These are phyloP conservation scores for Rhinoderma darwinii DNA, from an alignment of 2,113 vertebrate genomes.

Conservation along the genomic window DNA sequence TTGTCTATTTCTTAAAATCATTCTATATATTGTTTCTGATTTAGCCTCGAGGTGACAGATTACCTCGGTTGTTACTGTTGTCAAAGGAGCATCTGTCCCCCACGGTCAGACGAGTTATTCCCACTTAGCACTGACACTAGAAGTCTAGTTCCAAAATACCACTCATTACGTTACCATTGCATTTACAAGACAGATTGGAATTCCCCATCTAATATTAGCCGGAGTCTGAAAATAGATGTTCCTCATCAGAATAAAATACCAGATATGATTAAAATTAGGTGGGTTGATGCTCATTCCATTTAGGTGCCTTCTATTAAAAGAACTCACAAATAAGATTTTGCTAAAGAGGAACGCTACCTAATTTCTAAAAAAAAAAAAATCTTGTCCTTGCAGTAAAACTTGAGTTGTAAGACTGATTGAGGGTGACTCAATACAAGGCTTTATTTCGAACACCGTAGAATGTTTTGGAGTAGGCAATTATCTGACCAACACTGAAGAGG, in stretches of 20 bases:
- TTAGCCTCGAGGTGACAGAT: background rate
- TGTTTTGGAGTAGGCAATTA: too few species aligned
- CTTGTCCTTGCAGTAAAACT: too few species aligned
- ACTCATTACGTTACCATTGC: background rate
- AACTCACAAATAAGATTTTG: background rate
- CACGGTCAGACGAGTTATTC: background rate
- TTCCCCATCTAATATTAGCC: constrained; percentile 12
- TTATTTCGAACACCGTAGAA: too few species aligned
- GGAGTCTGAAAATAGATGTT: background rate
- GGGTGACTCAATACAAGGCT: too few species aligned
- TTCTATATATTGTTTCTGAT: background rate
- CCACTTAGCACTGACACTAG: background rate
- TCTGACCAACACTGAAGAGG: background rate
- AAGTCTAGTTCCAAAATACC: background rate
- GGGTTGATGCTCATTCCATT: background rate
- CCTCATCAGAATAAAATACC: background rate
- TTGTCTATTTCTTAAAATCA: background rate
- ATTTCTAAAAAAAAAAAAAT: too few species aligned
- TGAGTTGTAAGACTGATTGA: too few species aligned
- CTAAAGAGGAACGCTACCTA: background rate
- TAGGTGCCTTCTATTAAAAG: too few species aligned
- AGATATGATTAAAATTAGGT: background rate
- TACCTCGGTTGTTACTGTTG: background rate
- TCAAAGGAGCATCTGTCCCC: constrained; percentile 9
- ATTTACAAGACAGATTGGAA: background rate